Conservation (phyloP, 2,797 vertebrate genomes). For the Hydrocynus forskahlii region DNA sequence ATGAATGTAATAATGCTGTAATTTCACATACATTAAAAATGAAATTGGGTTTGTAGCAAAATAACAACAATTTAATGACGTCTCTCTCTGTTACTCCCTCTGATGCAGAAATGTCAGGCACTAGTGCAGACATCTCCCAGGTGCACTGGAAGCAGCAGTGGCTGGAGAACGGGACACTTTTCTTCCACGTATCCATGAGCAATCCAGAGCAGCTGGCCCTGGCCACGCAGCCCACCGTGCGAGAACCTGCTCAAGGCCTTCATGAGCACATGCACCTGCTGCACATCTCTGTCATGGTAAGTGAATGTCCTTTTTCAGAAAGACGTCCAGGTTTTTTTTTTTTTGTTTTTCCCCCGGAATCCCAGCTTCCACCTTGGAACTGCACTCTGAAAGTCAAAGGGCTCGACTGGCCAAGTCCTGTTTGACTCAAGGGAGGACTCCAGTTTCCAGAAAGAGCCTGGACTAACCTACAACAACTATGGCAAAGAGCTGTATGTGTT, state of each 20-base stretch:
- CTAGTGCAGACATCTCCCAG: conserved; percentile 89
- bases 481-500: no score
- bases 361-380: no score
- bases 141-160: conserved; percentile 99
- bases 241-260: conserved; percentile 87
- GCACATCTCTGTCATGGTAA: conserved; percentile 98
- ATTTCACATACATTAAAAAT: not conserved
- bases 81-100: not conserved
- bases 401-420: no score
- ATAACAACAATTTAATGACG: not conserved
- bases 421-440: no score
- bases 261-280: conserved; percentile 97
- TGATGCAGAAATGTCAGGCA: conserved; percentile 93
- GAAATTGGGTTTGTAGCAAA: no score
- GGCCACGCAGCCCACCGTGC: conserved; percentile 84
- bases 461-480: no score
- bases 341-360: no score
- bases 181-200: conserved; percentile 94
- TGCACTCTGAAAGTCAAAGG: no score
- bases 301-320: conserved; percentile 55
- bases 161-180: conserved; percentile 96
- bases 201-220: conserved; percentile 84
- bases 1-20: no score
- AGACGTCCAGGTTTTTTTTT: no score
- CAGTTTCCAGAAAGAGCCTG: no score